Base-by-base conservation (phyloP, 2,888 invertebrate genomes). In the Anthrax anthrax region DNA sequence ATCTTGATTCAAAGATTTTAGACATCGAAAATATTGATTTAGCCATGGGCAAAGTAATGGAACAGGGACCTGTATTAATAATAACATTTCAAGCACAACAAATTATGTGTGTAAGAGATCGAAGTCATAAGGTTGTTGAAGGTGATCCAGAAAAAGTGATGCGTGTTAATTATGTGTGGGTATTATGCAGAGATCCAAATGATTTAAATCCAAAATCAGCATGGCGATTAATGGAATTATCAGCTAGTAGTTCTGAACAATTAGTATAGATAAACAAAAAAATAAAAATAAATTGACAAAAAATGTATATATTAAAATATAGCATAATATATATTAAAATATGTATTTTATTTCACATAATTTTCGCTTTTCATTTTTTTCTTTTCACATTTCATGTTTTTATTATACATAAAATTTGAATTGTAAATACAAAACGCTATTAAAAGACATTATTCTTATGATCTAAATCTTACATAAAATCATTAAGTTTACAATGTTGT, bases 21-120 rank as follows among this genome's bases (percentile, higher is more conserved):
- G 97, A 98, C 62, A 84, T 94, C 44, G 88, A 90, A 64, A 85
- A 88, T 61, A 86, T 94, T 2, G 94, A 94, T 62, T 72, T 98
- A 50, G 83, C 86, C 1, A 91, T 95, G 82, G 98, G 96, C 1
- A 95, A 97, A 70, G 89, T 98, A 61, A 95, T 97, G 91, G 97
- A 98, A 44, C 96, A 97, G 63, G 98, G 98, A 0, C 98, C 98
- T 0, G 95, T 98, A 4, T 70, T 99, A 52, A 85, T 97, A 41
- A 84, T 99, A 50, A 89, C 84, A 54, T 99, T 99, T 73, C 88
- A 88, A 60, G 84, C 94, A 0, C 97, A 97, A 63, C 95, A 98
- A 72, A 94, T 97, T 51, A 84, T 91, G 81, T 91, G 87, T 56
- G 84, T 97, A 8, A 76, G 81, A 52, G 91, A 98, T 69, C 65